Evolutionary conservation across 1,140 invertebrate species (phyloP).

Genomic region (Drosophila melanogaster): DNA sequence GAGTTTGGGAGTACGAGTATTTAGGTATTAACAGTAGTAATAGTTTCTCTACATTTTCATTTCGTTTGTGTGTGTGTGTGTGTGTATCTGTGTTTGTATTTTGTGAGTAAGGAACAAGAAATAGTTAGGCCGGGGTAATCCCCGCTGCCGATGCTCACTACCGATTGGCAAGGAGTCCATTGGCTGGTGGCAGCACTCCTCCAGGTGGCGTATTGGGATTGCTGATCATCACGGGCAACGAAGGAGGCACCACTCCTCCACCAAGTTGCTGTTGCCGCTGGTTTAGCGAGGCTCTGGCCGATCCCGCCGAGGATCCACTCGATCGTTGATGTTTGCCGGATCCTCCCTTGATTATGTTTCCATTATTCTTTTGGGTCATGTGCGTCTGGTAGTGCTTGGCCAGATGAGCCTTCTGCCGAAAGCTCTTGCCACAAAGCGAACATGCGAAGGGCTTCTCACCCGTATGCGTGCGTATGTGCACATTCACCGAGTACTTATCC

Average conservation of each 20-base stretch:
- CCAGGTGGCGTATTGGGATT: slow-evolving; percentile 65
- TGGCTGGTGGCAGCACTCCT: slow-evolving; percentile 72
- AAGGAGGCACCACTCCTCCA: slow-evolving; percentile 21
- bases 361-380: slow-evolving; percentile 90
- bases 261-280: slow-evolving; percentile 36
- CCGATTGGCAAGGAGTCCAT: slow-evolving; percentile 78
- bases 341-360: slow-evolving; percentile 74
- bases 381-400: slow-evolving; percentile 99
- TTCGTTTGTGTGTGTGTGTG: slow-evolving; percentile 21
- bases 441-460: slow-evolving; percentile 95
- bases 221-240: slow-evolving; percentile 61
- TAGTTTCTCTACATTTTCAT: slow-evolving; percentile 30
- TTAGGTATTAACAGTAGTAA: slow-evolving; percentile 37
- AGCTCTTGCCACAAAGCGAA: slow-evolving; percentile 94
- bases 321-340: slow-evolving; percentile 68
- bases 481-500: slow-evolving; percentile 96
- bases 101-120: slow-evolving; percentile 80
- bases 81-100: slow-evolving; percentile 33
- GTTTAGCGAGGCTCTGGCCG: slow-evolving; percentile 33
- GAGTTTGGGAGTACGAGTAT: slow-evolving; percentile 56
- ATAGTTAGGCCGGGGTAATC: slow-evolving; percentile 56
- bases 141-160: slow-evolving; percentile 45
- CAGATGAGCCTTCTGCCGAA: slow-evolving; percentile 97
- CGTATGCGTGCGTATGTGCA: slow-evolving; percentile 95
- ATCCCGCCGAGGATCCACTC: slow-evolving; percentile 11